These are phyloP conservation scores for Drosophila erecta DNA, from an alignment of 1,140 invertebrate genomes.

Conservation along the genomic window DNA sequence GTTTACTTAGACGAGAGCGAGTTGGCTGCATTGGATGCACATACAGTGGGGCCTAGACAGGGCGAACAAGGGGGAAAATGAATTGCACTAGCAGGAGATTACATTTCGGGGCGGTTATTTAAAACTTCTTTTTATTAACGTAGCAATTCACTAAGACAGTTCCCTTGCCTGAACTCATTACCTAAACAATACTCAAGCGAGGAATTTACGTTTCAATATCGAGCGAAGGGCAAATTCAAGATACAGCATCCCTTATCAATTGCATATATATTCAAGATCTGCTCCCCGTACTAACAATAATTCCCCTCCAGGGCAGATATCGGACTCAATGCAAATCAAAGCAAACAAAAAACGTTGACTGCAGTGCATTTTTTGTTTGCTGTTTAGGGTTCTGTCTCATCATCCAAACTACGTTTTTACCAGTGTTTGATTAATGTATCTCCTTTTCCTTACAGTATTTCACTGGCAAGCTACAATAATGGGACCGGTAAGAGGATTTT, in stretches of 20 bases:
- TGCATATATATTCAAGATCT: not conserved
- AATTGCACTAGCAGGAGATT: not conserved
- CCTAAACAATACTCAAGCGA: too few relatives aligned
- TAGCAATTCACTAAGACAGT: too few relatives aligned
- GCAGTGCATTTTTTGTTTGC: conserved; percentile 13
- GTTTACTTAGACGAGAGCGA: conserved; percentile 25
- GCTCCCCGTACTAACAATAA: conserved; percentile 1
- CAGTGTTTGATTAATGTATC: conserved; percentile 54
- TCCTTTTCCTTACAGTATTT: conserved; percentile 92
- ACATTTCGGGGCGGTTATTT: too few relatives aligned
- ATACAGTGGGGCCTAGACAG: conserved; percentile 4
- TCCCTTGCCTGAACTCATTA: too few relatives aligned
- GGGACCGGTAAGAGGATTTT: conserved; percentile 95
- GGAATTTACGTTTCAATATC: too few relatives aligned
- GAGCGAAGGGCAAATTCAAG: too few relatives aligned
- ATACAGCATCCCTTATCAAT: not conserved
- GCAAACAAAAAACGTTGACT: conserved; percentile 21
- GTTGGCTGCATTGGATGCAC: conserved; percentile 16
- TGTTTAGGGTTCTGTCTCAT: not conserved
- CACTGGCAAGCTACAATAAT: conserved; percentile 99
- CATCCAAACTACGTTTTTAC: conserved; percentile 14
- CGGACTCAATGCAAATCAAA: conserved; percentile 13
- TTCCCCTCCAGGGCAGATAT: not conserved
- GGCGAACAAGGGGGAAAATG: not conserved
- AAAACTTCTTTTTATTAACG: too few relatives aligned